A percentile compares a stretch with the other conserved stretches of the same genome.
phyloP scores from a whole-genome alignment of 1,140 invertebrate species.

The Ganaspis sp. region DNA sequence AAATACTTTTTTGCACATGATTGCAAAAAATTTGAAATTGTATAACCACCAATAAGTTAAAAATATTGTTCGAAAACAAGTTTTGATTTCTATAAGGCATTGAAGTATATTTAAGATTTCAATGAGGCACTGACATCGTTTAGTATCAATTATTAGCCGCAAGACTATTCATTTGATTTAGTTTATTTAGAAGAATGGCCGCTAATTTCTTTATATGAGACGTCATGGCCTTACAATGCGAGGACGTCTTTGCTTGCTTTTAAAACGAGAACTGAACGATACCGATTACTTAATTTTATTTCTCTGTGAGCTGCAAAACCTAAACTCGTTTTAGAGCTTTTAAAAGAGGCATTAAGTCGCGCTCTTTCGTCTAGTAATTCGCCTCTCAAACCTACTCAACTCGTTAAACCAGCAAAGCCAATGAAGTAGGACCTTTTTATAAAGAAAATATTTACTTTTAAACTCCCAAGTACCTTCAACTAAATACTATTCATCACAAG shows the following conservation, averaged over 20 bases:
- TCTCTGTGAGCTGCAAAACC: constrained; percentile 8
- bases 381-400: constrained; percentile 9
- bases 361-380: background rate
- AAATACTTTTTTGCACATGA: background rate
- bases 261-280: background rate
- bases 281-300: constrained; percentile 9
- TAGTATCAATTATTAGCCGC: background rate
- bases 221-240: background rate
- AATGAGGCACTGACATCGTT: background rate
- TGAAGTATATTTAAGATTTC: background rate
- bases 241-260: background rate
- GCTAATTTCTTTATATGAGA: background rate
- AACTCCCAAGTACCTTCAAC: background rate
- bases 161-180: background rate
- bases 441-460: constrained; percentile 11
- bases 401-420: constrained; percentile 12
- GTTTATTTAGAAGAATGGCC: background rate
- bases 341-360: constrained; percentile 9
- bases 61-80: background rate
- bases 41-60: background rate
- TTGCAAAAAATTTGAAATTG: background rate
- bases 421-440: constrained; percentile 5
- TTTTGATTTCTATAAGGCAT: background rate
- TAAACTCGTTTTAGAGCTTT: constrained; percentile 3
- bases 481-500: background rate